A percentile compares a stretch with the other conserved stretches of the same genome.
These are phyloP conservation scores for Synaphobranchus kaupii DNA, from an alignment of 2,797 vertebrate species.

Conservation along the genomic window DNA sequence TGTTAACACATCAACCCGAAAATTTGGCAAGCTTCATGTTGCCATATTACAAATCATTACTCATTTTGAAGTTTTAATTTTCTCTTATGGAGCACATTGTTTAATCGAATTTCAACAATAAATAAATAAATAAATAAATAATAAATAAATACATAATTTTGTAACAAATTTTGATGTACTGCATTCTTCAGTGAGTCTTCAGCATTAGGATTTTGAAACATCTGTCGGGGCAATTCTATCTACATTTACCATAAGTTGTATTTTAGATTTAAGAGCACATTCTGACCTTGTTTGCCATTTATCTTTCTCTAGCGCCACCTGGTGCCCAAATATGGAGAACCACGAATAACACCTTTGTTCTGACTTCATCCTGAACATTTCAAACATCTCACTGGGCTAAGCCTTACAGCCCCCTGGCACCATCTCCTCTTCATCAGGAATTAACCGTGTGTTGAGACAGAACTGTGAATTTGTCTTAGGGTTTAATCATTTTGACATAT, in stretches of 20 bases:
- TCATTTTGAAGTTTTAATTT: not conserved
- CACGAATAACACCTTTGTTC: not conserved
- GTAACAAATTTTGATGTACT: not conserved
- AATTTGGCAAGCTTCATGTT: not conserved
- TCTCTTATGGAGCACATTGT: not conserved
- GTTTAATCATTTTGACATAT: no score
- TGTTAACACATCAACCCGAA: not conserved
- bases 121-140: no score
- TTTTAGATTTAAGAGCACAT: no score
- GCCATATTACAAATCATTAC: not conserved
- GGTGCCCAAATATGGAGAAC: not conserved
- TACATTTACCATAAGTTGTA: no score
- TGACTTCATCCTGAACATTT: not conserved
- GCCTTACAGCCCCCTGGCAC: not conserved
- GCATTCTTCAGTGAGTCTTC: no score
- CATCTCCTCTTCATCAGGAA: not conserved
- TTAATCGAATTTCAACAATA: not conserved
- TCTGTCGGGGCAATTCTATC: no score
- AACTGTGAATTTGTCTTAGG: no score
- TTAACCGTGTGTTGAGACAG: not conserved
- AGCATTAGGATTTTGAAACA: no score
- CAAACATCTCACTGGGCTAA: not conserved
- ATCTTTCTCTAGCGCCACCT: not conserved
- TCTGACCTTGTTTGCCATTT: not conserved
- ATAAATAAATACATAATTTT: no score